Evolutionary conservation across 2,113 vertebrate species (phyloP).

Genomic region (Myanophis thanlyinensis): DNA sequence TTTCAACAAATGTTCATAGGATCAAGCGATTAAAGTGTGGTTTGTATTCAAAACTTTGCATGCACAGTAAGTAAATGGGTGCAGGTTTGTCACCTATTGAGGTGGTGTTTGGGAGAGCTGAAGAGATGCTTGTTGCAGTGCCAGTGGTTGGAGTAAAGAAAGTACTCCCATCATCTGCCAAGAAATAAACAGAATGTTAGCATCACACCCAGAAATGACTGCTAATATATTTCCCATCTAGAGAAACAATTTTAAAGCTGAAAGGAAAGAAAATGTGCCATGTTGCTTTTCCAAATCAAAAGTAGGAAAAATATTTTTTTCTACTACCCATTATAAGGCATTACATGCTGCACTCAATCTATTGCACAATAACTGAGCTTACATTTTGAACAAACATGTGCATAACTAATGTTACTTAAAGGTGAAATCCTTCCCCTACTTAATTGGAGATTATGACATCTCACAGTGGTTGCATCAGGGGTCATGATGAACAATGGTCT

Average conservation of each 20-base stretch:
- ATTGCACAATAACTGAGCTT: background rate
- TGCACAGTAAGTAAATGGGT: conserved; percentile 40
- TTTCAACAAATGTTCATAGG: background rate
- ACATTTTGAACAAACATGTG: background rate
- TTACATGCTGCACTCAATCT: background rate
- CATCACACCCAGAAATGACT: background rate
- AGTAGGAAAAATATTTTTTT: background rate
- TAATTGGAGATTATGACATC: background rate
- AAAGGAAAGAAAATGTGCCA: background rate
- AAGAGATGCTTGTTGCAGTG: conserved; percentile 45
- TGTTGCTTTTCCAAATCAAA: background rate
- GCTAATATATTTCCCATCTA: background rate
- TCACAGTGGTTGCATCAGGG: background rate
- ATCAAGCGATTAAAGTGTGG: too few relatives aligned
- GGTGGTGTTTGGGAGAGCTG: conserved; percentile 1
- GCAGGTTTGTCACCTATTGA: conserved; percentile 71
- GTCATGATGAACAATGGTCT: background rate
- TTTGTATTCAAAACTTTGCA: background rate
- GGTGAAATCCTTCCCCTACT: background rate
- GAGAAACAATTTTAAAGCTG: background rate
- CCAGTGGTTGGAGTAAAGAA: conserved; percentile 28
- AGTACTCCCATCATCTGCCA: conserved; percentile 58
- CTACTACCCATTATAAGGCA: background rate
- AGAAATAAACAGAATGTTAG: conserved; percentile 61
- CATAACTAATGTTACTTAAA: background rate